Evolutionary conservation across 2,888 invertebrate species (phyloP).

Genomic region (Spodoptera picta): DNA sequence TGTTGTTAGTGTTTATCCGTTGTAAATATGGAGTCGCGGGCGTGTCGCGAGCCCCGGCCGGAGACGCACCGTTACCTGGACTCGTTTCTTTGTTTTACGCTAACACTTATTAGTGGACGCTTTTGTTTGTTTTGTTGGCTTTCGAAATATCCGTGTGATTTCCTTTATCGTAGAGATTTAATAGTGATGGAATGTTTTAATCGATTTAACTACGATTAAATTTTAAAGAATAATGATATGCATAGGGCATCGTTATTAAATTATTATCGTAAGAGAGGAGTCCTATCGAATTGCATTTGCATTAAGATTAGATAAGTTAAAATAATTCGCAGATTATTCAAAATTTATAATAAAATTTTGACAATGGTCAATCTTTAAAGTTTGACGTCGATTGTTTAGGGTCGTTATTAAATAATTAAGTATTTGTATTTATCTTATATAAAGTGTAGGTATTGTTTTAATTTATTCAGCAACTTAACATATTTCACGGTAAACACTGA

Average conservation of each 20-base stretch:
- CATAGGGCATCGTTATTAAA: constrained; percentile 50
- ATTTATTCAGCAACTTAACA: constrained; percentile 54
- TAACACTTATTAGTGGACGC: constrained; percentile 84
- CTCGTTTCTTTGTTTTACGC: constrained; percentile 76
- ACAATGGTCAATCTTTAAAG: constrained; percentile 30
- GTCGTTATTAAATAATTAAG: constrained; percentile 46
- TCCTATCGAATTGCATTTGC: constrained; percentile 51
- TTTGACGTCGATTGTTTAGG: constrained; percentile 37
- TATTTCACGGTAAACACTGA: constrained; percentile 62
- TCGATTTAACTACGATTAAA: constrained; percentile 71
- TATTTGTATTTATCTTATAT: constrained; percentile 55
- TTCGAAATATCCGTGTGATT: constrained; percentile 87
- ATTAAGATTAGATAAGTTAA: constrained; percentile 53
- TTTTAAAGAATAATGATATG: constrained; percentile 48
- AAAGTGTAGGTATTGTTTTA: constrained; percentile 60
- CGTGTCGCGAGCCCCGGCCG: constrained; percentile 57
- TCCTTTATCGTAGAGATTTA: constrained; percentile 78
- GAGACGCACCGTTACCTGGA: constrained; percentile 65
- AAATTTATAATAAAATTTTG: constrained; percentile 45
- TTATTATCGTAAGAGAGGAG: constrained; percentile 56
- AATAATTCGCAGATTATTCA: constrained; percentile 45
- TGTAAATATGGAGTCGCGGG: constrained; percentile 69
- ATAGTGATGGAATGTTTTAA: constrained; percentile 85
- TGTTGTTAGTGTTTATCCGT: constrained; percentile 63
- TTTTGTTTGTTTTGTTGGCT: constrained; percentile 86